Evolutionary conservation across 2,113 vertebrate genomes (phyloP).

Genomic region (Dryoscopus gambensis): DNA sequence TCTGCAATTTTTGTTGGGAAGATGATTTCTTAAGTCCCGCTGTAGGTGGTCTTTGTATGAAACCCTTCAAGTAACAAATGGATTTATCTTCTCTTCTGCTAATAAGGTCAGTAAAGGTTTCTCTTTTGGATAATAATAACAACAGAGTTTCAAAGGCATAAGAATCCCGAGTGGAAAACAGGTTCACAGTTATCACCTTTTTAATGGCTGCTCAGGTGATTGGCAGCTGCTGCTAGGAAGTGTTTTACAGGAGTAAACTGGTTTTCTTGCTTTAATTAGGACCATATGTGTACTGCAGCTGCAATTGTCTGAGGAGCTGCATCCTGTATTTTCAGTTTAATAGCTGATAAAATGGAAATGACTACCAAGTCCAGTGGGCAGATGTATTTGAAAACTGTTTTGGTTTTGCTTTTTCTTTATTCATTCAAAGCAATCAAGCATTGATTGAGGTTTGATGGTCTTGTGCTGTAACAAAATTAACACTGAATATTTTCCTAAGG

Average conservation of each 20-base stretch:
- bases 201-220: neutral
- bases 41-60: neutral
- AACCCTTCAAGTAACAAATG: neutral
- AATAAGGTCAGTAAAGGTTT: neutral
- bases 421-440: neutral
- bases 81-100: neutral
- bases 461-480: neutral
- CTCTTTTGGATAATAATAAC: neutral
- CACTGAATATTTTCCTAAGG: neutral
- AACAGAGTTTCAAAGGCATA: neutral
- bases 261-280: conserved; percentile 1
- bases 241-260: neutral
- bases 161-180: neutral
- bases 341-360: neutral
- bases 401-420: neutral
- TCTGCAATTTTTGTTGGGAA: neutral
- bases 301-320: neutral
- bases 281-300: neutral
- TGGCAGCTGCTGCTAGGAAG: neutral
- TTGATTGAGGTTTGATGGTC: neutral
- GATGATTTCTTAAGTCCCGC: neutral
- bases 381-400: neutral
- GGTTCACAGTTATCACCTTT: neutral
- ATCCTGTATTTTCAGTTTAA: neutral
- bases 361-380: neutral